Percentiles rank a stretch among this genome's conserved stretches.
These are phyloP conservation scores for Gymnothorax javanicus DNA, from an alignment of 2,797 vertebrate species.

Conservation along the genomic window DNA sequence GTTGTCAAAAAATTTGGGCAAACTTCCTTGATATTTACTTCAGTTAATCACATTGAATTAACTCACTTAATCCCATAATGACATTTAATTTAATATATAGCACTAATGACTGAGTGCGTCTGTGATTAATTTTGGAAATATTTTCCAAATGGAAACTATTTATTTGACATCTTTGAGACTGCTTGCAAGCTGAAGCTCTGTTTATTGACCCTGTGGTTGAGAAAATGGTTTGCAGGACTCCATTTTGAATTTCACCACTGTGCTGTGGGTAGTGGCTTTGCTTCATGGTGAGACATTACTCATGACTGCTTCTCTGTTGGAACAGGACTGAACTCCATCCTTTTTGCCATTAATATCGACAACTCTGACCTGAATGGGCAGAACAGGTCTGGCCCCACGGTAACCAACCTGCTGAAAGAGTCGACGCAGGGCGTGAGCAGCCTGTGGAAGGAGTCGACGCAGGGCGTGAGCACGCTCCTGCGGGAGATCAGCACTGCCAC, in stretches of 20 bases:
- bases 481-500: conserved; percentile 91
- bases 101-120: background rate
- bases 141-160: background rate
- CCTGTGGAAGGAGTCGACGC: conserved; percentile 91
- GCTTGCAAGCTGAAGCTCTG: background rate
- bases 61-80: background rate
- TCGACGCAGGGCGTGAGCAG: conserved; percentile 94
- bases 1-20: background rate
- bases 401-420: conserved; percentile 91
- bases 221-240: background rate
- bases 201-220: background rate
- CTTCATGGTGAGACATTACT: too few relatives aligned
- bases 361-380: conserved; percentile 94
- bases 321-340: conserved; percentile 93
- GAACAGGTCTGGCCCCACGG: conserved; percentile 69
- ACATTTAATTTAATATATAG: background rate
- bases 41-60: background rate
- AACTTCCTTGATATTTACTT: background rate
- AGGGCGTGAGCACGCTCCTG: conserved; percentile 92
- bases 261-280: too few relatives aligned
- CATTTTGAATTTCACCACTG: too few relatives aligned
- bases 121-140: background rate
- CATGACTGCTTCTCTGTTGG: background rate
- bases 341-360: conserved; percentile 98
- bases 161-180: background rate